phyloP scores from a whole-genome alignment of 2,888 invertebrate species.

The Sialis fuliginosa region DNA sequence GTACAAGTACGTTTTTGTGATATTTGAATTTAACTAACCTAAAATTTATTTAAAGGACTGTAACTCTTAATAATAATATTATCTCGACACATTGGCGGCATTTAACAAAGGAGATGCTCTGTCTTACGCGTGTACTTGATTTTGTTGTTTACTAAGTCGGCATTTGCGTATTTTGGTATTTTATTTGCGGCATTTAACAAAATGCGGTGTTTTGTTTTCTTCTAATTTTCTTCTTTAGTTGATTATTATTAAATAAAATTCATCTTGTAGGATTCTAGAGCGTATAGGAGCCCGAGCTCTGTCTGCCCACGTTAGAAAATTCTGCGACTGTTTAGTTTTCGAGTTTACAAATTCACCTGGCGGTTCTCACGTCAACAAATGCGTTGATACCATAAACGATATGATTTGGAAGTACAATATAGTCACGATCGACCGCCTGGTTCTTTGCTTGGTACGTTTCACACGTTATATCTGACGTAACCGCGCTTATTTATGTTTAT shows the following conservation, averaged over 20 bases:
- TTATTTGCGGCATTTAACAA: no score
- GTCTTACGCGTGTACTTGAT: no score
- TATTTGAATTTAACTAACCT: not conserved
- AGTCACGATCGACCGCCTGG: slow-evolving; percentile 82
- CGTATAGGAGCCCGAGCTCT: slow-evolving; percentile 82
- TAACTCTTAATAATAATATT: not conserved
- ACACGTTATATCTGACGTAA: not conserved
- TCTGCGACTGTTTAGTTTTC: slow-evolving; percentile 86
- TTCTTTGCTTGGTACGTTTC: slow-evolving; percentile 62
- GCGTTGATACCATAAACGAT: slow-evolving; percentile 87
- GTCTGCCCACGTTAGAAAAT: slow-evolving; percentile 80
- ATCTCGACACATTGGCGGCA: not conserved
- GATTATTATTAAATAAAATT: not conserved
- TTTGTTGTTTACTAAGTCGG: no score
- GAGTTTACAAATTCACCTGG: slow-evolving; percentile 83
- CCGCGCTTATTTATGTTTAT: not conserved
- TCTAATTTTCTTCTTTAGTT: not conserved
- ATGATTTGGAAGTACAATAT: slow-evolving; percentile 98
- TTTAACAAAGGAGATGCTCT: no score
- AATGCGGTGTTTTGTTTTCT: no score
- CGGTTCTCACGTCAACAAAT: slow-evolving; percentile 80
- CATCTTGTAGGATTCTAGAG: slow-evolving; percentile 59
- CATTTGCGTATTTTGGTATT: no score
- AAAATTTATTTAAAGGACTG: not conserved
- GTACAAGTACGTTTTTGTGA: slow-evolving; percentile 52